Evolutionary conservation across 2,888 invertebrate genomes (phyloP).

Genomic region (Microplitis deprimator): DNA sequence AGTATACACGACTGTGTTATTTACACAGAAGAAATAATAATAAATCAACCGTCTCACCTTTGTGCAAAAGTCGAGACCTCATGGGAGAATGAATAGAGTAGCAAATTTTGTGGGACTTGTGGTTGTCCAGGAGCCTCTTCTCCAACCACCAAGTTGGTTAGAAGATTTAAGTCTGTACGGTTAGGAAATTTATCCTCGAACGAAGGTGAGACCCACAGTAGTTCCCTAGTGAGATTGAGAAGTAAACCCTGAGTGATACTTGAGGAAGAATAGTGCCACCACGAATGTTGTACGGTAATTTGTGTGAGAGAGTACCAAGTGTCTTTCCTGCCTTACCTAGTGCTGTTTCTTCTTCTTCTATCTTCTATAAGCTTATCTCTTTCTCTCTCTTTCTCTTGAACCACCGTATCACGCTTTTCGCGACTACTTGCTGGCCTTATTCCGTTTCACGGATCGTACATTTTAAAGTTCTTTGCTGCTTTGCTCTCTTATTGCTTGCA

Average conservation of each 20-base stretch:
- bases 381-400: constrained; percentile 22
- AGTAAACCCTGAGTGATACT: constrained; percentile 62
- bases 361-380: constrained; percentile 4
- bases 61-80: constrained; percentile 1
- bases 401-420: constrained; percentile 37
- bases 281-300: constrained; percentile 55
- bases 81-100: constrained; percentile 15
- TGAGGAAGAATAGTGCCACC: constrained; percentile 50
- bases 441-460: constrained; percentile 40
- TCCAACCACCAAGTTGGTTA: constrained; percentile 26
- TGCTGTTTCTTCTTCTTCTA: constrained; percentile 30
- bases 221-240: constrained; percentile 56
- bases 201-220: constrained; percentile 29
- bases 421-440: constrained; percentile 43
- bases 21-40: background rate
- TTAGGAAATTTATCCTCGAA: constrained; percentile 57
- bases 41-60: background rate
- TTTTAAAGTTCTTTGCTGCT: constrained; percentile 37
- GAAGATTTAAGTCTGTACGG: constrained; percentile 53
- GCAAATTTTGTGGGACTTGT: constrained; percentile 49
- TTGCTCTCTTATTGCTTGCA: constrained; percentile 31
- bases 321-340: constrained; percentile 48
- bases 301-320: constrained; percentile 62
- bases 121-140: constrained; percentile 45
- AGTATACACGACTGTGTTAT: background rate